Conservation (phyloP, 2,888 invertebrate genomes). For the Cryptus armator region DNA sequence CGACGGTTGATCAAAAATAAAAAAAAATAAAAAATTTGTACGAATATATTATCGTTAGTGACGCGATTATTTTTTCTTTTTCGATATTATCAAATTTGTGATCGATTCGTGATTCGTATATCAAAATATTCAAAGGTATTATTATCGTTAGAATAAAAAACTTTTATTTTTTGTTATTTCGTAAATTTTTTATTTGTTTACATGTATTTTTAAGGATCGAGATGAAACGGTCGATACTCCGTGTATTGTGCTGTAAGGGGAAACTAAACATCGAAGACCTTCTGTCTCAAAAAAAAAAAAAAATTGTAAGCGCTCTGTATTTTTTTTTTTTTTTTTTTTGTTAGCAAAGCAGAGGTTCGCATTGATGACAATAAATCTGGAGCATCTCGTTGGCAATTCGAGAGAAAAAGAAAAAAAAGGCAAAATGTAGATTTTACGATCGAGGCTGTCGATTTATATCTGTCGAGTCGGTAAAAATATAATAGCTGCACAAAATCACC, state of each 20-base stretch:
- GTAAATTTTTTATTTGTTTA: no score
- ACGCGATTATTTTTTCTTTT: no score
- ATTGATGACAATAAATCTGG: slow-evolving; percentile 8
- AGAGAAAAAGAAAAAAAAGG: background rate
- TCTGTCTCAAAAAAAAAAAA: background rate
- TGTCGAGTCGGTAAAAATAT: slow-evolving; percentile 10
- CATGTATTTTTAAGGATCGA: no score
- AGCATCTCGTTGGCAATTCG: slow-evolving; percentile 10
- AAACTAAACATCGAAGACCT: background rate
- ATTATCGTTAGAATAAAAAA: no score
- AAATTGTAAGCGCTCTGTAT: background rate
- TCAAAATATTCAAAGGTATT: no score
- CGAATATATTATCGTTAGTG: no score
- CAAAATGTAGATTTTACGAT: slow-evolving; percentile 12
- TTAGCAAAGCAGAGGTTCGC: background rate
- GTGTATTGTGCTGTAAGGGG: background rate
- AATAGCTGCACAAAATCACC: slow-evolving; percentile 21
- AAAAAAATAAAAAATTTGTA: no score
- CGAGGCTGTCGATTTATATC: slow-evolving; percentile 15
- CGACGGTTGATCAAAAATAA: no score
- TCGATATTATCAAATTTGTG: no score
- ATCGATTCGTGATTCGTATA: no score
- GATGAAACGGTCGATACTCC: no score
- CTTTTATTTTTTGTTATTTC: no score
- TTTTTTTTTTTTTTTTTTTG: slow-evolving; percentile 2